A percentile compares a stretch with the other conserved stretches of the same genome.
Conservation (phyloP, 35 echinoderm and acorn worm genomes). For the Chiridota heheva region DNA sequence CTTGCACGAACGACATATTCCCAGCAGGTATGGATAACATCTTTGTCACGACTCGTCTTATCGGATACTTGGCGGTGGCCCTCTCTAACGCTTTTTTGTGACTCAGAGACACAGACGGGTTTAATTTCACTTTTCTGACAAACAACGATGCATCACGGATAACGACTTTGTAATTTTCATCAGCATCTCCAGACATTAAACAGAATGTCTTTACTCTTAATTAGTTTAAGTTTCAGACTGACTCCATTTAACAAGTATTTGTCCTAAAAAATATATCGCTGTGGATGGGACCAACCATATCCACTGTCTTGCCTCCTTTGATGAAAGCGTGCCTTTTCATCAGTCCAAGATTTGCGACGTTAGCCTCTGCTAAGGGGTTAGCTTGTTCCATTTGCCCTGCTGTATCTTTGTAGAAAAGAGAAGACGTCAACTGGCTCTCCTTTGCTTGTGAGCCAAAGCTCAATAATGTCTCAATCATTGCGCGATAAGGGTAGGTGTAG, state of each 20-base stretch:
- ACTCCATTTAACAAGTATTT: constrained; percentile 24
- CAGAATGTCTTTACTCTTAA: constrained; percentile 63
- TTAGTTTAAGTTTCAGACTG: constrained; percentile 58
- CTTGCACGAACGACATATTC: constrained; percentile 49
- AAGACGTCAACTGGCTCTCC: constrained; percentile 37
- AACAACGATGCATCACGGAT: constrained; percentile 50
- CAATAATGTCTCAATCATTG: constrained; percentile 56
- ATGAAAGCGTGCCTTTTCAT: neutral
- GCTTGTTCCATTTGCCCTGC: constrained; percentile 37
- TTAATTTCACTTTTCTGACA: constrained; percentile 54
- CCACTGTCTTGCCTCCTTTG: too few relatives aligned
- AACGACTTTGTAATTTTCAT: constrained; percentile 42
- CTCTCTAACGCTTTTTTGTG: constrained; percentile 46
- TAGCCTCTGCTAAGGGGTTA: constrained; percentile 7
- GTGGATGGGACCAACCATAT: too few relatives aligned
- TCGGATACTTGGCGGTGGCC: constrained; percentile 63
- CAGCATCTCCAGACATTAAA: constrained; percentile 36
- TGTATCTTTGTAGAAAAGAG: constrained; percentile 69
- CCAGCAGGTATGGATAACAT: constrained; percentile 36
- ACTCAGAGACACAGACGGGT: constrained; percentile 11
- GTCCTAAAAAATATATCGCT: constrained; percentile 27
- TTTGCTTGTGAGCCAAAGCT: constrained; percentile 40
- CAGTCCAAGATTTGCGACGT: constrained; percentile 23
- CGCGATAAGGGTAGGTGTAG: constrained; percentile 48
- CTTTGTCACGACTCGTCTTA: constrained; percentile 42